These are phyloP conservation scores for Hassar affinis DNA, from an alignment of 2,113 vertebrate species.

Conservation along the genomic window DNA sequence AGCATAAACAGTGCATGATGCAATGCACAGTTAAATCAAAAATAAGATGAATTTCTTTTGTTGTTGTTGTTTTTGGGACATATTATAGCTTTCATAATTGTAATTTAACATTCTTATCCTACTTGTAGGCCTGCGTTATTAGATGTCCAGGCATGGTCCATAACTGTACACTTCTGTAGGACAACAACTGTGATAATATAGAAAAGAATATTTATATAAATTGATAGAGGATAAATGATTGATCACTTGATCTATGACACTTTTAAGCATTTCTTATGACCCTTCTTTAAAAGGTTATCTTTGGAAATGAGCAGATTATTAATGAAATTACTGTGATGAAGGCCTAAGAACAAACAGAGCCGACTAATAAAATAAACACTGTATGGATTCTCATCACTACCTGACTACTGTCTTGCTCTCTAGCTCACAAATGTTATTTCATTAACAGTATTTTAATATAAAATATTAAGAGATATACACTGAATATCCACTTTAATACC, in stretches of 20 bases:
- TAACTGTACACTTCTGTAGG: background rate
- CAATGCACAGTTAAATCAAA: slow-evolving; percentile 49
- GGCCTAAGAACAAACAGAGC: background rate
- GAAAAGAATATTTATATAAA: too few species aligned
- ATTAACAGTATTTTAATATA: background rate
- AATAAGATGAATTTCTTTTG: too few species aligned
- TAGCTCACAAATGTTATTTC: background rate
- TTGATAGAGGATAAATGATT: background rate
- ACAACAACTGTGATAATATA: background rate
- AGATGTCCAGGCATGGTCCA: background rate
- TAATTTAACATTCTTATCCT: slow-evolving; percentile 15
- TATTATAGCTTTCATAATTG: slow-evolving; percentile 53
- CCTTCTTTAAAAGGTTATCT: background rate
- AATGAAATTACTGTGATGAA: background rate
- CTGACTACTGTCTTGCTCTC: background rate
- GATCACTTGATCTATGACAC: too few species aligned
- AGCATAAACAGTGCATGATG: slow-evolving; percentile 28
- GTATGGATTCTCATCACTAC: background rate
- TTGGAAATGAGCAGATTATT: background rate
- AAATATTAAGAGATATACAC: too few species aligned
- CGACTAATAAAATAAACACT: background rate
- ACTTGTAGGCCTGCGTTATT: background rate
- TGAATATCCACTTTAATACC: too few species aligned
- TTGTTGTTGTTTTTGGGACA: slow-evolving; percentile 42
- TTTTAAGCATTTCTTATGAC: background rate